A percentile compares a stretch with the other conserved stretches of the same genome.
Conservation (phyloP, 2,888 invertebrate species). For the Tetragonisca angustula region DNA sequence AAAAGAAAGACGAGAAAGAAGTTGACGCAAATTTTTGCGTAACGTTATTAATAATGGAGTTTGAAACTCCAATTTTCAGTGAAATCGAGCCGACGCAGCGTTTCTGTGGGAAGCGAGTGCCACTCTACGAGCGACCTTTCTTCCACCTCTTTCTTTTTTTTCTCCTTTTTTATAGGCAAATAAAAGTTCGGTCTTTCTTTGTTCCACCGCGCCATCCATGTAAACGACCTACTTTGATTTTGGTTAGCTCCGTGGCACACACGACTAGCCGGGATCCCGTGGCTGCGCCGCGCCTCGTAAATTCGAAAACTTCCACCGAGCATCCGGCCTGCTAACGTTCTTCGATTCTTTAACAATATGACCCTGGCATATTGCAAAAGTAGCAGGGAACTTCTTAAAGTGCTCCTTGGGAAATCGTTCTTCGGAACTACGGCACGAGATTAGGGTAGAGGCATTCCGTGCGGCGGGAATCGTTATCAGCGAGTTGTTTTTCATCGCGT, state of each 20-base stretch:
- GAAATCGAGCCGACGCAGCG: constrained; percentile 11
- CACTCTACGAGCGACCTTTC: constrained; percentile 5
- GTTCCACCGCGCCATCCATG: constrained; percentile 41
- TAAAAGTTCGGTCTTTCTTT: constrained; percentile 61
- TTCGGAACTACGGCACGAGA: constrained; percentile 35
- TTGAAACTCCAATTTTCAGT: constrained; percentile 19
- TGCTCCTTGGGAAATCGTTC: constrained; percentile 48
- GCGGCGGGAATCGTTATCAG: not conserved
- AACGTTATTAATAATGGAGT: constrained; percentile 40
- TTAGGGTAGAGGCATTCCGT: constrained; percentile 24
- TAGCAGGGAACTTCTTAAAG: constrained; percentile 51
- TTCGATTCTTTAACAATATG: constrained; percentile 64
- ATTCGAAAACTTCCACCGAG: constrained; percentile 63
- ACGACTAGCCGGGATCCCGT: constrained; percentile 3
- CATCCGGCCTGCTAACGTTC: constrained; percentile 46
- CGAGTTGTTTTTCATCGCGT: not conserved
- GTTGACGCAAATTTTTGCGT: not conserved
- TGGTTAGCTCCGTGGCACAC: constrained; percentile 38
- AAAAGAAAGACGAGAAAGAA: not conserved
- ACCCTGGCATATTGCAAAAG: constrained; percentile 60
- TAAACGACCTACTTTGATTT: constrained; percentile 66
- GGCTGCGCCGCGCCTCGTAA: constrained; percentile 48
- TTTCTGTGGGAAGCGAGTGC: not conserved
- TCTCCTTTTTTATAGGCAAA: constrained; percentile 36
- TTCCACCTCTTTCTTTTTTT: no score